Evolutionary conservation across 2,888 invertebrate species (phyloP), one percentile per base, ranked within the genome.

Genomic region (Zygaena filipendulae): DNA sequence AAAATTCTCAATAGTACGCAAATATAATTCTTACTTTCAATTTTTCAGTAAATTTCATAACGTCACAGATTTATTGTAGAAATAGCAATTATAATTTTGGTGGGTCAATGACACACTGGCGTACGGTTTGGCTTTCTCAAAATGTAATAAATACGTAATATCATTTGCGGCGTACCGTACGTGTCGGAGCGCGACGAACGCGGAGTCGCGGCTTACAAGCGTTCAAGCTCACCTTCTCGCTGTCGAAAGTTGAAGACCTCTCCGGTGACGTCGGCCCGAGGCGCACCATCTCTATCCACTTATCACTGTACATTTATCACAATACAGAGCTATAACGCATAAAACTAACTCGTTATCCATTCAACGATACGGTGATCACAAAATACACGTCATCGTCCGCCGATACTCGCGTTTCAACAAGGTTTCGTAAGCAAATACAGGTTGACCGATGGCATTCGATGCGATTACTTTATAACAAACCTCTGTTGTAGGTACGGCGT

Each of bases 271-370:
- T 40, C 9, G 70, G 64, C 32, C 68, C 70, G 38, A 75, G 63
- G 35, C 63, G 63, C 50, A 75, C 74, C 77, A 77, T 74, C 46
- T 75, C 77, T 58, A 74, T 72, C 66, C 68, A 75, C 54, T 74
- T 75, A 53, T 75, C 66, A 49, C 72, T 64, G 56, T 74, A 71
- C 74, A 75, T 77, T 50, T 53, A 49, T 39, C 30, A 36, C 3
- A 5, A 23, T 10, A 21, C 10, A 21, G 21, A 4, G 18, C 8
- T 21, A 9, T 10, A 10, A 10, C 8, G 21, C 18, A 10, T 21
- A 9, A 9, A 21, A 36, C 25, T 34, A 34, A 38, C 38, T 40
- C 32, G 16, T 16, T 7, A 6, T 16, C 7, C 4, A 16, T 6
- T 16, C 16, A 16, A 16, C 16, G 7, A 16, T 6, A 16, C 37